Evolutionary conservation across 2,797 vertebrate genomes (phyloP).

Genomic region (Semaprochilodus insignis): DNA sequence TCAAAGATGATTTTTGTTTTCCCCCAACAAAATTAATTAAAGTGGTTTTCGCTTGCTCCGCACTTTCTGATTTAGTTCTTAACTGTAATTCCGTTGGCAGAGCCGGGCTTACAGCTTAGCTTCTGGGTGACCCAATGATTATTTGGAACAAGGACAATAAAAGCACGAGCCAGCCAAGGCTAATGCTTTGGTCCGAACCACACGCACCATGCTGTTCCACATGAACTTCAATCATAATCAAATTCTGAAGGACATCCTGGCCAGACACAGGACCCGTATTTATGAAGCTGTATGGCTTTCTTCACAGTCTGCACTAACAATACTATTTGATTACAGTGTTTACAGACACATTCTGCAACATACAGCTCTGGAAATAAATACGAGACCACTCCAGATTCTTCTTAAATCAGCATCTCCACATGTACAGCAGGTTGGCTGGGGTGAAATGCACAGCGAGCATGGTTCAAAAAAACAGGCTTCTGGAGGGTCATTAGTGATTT

Average conservation of each 20-base stretch:
- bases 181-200: neutral
- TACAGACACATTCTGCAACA: neutral
- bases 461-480: too few relatives aligned
- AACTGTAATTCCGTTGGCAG: neutral
- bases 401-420: too few relatives aligned
- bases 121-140: neutral
- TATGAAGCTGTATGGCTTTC: neutral
- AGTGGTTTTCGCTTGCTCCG: neutral
- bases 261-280: neutral
- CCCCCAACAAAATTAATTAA: too few relatives aligned
- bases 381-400: too few relatives aligned
- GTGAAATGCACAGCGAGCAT: too few relatives aligned
- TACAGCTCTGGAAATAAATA: too few relatives aligned
- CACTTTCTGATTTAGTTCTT: neutral
- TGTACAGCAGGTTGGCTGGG: too few relatives aligned
- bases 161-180: neutral
- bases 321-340: neutral
- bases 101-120: neutral
- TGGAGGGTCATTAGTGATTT: too few relatives aligned
- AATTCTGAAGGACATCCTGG: neutral
- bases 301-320: neutral
- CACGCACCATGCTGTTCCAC: neutral
- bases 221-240: neutral
- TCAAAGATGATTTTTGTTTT: too few relatives aligned
- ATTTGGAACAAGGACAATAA: neutral